Evolutionary conservation across 30 jellyfish, hydroid and myxozoan genomes (phyloP), one percentile per base, ranked within the genome.

Genomic region (Calvadosia cruxmelitensis): DNA sequence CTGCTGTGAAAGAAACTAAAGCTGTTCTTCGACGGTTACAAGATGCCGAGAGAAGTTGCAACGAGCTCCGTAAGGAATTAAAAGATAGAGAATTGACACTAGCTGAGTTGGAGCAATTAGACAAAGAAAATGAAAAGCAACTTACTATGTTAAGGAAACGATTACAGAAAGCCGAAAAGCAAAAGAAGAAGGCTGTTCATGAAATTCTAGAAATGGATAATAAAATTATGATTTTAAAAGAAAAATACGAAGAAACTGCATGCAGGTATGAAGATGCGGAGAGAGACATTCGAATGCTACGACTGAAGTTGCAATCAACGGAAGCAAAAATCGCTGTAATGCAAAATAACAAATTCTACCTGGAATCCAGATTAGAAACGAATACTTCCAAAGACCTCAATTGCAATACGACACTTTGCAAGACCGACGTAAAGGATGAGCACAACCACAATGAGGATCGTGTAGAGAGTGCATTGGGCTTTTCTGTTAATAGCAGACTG

Each of bases 311-410:
- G 64, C 95, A 89, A 63, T 89, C 98, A 30, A 89, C 98, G 0
- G 98, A 89, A 73, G 98, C 98, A 0, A 89, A 82, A 49, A 27
- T 89, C 63, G 75, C 95, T 3, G 77, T 89, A 93, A 57, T 89
- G 1, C 93, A 89, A 73, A 82, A 86, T 31, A 82, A 81, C 30
- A 89, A 89, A 70, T 82, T 86, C 13, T 82, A 89, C 69, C 48
- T 89, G 34, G 95, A 89, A 52, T 62, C 95, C 29, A 81, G 80
- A 69, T 34, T 89, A 2, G 74, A 73, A 42, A 5, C 57, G 57
- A 20, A 10, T 10, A n/a, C n/a, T n/a, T n/a, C n/a, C n/a, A n/a
- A n/a, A n/a, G n/a, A n/a, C n/a, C n/a, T n/a, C n/a, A n/a, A n/a
- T n/a, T n/a, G n/a, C n/a, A n/a, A n/a, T n/a, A n/a, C n/a, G n/a